Percentiles rank a stretch among this genome's conserved stretches.
Evolutionary conservation across 2,888 invertebrate species (phyloP).

Genomic region (Spilosoma lubricipeda): DNA sequence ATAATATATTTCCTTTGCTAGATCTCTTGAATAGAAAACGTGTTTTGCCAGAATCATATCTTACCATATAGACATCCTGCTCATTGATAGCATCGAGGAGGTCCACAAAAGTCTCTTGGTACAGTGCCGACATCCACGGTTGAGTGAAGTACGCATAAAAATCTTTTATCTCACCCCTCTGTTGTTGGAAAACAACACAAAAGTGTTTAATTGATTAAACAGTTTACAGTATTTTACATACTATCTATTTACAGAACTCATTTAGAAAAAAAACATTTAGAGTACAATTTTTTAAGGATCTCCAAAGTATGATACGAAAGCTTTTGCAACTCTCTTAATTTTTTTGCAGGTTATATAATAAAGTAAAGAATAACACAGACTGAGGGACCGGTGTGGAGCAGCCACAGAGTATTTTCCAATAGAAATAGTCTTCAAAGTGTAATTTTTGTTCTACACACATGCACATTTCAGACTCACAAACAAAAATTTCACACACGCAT

Average conservation of each 20-base stretch:
- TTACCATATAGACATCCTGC: slow-evolving; percentile 71
- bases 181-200: slow-evolving; percentile 27
- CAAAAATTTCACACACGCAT: too few species aligned
- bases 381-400: too few species aligned
- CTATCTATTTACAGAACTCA: too few species aligned
- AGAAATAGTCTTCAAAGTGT: too few species aligned
- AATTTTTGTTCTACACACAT: too few species aligned
- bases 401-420: too few species aligned
- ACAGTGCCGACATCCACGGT: slow-evolving; percentile 88
- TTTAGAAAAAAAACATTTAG: too few species aligned
- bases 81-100: slow-evolving; percentile 71
- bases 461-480: too few species aligned
- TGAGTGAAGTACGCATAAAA: slow-evolving; percentile 89
- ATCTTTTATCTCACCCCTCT: slow-evolving; percentile 87
- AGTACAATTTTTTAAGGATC: not conserved
- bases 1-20: not conserved
- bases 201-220: not conserved
- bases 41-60: slow-evolving; percentile 4
- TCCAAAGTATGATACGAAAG: not conserved
- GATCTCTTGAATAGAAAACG: not conserved
- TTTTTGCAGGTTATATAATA: not conserved
- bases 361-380: too few species aligned
- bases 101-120: slow-evolving; percentile 86
- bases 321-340: not conserved
- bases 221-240: not conserved